These are phyloP conservation scores for Gymnorhina tibicen DNA, from an alignment of 2,113 vertebrate species.

Conservation along the genomic window DNA sequence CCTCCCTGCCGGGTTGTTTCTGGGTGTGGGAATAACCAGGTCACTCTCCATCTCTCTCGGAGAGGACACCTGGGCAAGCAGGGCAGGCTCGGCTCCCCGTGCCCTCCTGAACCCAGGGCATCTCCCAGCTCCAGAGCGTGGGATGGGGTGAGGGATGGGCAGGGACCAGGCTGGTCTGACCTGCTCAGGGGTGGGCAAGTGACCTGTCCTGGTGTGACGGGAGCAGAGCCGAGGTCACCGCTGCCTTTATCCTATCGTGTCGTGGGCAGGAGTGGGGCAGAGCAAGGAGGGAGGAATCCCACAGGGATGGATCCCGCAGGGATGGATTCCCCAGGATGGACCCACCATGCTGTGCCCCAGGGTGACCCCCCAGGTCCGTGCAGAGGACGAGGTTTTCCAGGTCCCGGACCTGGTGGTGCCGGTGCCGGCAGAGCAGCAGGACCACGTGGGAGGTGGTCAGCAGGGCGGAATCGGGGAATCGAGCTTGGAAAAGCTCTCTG, in stretches of 20 bases:
- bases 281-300: background rate
- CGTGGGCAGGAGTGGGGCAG: background rate
- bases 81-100: background rate
- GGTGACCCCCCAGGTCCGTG: fast-evolving
- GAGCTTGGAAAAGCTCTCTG: background rate
- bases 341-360: background rate
- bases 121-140: fast-evolving
- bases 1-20: background rate
- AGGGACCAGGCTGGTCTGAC: background rate
- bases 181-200: background rate
- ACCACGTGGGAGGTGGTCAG: fast-evolving
- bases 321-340: background rate
- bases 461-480: background rate
- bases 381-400: background rate
- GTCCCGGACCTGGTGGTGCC: background rate
- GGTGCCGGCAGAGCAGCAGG: background rate
- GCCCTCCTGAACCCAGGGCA: background rate
- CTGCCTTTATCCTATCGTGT: background rate
- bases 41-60: background rate
- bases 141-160: background rate
- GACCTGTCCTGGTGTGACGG: background rate
- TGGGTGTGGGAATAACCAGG: background rate
- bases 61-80: background rate
- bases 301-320: background rate
- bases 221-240: background rate